These are phyloP conservation scores for Prolemur simus DNA, from an alignment of 2,113 vertebrate species.

Conservation along the genomic window DNA sequence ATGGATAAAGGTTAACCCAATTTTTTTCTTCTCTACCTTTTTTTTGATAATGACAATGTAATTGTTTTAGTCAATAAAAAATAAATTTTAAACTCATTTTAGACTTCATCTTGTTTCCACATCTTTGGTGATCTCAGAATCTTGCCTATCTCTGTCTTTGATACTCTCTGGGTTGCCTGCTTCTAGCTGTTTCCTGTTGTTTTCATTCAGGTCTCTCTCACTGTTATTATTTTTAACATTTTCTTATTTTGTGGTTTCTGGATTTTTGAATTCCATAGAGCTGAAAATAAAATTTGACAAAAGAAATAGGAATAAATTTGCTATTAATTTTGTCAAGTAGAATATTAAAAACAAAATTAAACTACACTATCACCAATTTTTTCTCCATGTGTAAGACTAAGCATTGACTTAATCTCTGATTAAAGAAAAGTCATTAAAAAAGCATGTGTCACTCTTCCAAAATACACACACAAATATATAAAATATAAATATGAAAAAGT, in stretches of 20 bases:
- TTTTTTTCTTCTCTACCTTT: not conserved
- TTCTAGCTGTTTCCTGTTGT: not conserved
- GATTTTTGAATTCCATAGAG: not conserved
- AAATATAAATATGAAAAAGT: not conserved
- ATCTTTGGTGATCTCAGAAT: not conserved
- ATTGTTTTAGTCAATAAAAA: not conserved
- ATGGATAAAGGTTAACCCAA: not conserved
- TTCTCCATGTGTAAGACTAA: not conserved
- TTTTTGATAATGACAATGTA: not conserved
- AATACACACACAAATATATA: not conserved
- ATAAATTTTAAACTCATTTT: not conserved
- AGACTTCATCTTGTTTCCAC: no score
- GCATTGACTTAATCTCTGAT: not conserved
- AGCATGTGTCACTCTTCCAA: not conserved
- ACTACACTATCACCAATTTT: not conserved
- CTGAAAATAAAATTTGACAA: not conserved
- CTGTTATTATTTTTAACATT: not conserved
- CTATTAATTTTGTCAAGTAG: not conserved
- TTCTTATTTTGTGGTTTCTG: not conserved
- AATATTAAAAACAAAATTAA: not conserved
- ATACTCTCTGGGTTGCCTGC: not conserved
- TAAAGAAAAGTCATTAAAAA: not conserved
- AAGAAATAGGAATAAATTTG: not conserved
- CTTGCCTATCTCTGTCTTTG: not conserved
- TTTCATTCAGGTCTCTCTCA: not conserved